These are phyloP conservation scores for Liposcelis brunnea DNA, from an alignment of 2,888 invertebrate genomes.

Conservation along the genomic window DNA sequence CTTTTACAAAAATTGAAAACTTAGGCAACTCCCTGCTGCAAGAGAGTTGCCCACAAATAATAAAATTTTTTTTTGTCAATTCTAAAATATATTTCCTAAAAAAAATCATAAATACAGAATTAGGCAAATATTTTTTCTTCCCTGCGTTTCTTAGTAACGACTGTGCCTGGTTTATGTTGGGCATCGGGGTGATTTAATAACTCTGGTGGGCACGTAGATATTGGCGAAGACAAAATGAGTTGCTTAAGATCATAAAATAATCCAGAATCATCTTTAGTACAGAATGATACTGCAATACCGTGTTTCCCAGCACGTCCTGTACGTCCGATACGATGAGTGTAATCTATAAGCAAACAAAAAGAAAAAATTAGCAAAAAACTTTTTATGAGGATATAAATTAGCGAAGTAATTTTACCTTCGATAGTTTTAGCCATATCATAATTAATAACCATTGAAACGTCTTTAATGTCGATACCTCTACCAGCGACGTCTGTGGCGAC, in stretches of 20 bases:
- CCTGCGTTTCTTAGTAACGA: slow-evolving; percentile 70
- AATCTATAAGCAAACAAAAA: slow-evolving; percentile 37
- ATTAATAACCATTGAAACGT: slow-evolving; percentile 97
- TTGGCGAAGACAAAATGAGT: slow-evolving; percentile 70
- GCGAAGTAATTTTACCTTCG: slow-evolving; percentile 62
- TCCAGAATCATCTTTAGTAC: slow-evolving; percentile 89
- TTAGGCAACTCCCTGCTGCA: too few species aligned
- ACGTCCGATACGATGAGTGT: slow-evolving; percentile 95
- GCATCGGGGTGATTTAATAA: slow-evolving; percentile 96
- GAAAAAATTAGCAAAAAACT: background rate
- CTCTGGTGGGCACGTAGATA: slow-evolving; percentile 89
- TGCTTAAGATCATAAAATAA: slow-evolving; percentile 97
- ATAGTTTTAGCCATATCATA: slow-evolving; percentile 99
- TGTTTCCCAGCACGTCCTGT: slow-evolving; percentile 98
- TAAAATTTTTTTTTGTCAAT: too few species aligned
- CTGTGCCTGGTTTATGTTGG: slow-evolving; percentile 90
- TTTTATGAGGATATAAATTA: background rate
- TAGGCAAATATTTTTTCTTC: slow-evolving; percentile 93
- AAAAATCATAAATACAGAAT: slow-evolving; percentile 14
- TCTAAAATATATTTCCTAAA: too few species aligned
- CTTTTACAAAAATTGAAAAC: too few species aligned
- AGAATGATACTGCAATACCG: slow-evolving; percentile 89
- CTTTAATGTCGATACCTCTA: slow-evolving; percentile 99
- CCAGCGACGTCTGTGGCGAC: slow-evolving; percentile 99
- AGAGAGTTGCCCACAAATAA: too few species aligned